Conservation (phyloP, 2,888 invertebrate species). For the Metellina segmentata region DNA sequence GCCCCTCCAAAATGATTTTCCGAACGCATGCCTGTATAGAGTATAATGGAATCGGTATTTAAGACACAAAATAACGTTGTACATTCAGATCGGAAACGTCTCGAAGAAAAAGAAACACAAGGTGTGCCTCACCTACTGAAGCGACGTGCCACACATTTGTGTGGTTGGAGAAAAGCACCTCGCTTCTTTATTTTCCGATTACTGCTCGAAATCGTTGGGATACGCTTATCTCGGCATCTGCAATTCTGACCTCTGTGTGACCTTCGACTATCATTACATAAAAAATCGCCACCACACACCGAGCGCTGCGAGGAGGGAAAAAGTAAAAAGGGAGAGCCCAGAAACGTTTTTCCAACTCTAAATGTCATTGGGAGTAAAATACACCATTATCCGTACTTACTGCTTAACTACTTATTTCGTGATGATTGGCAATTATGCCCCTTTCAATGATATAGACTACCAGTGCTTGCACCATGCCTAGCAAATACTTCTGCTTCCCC, state of each 20-base stretch:
- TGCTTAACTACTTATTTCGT: conserved; percentile 75
- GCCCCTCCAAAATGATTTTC: no score
- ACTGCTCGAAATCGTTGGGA: conserved; percentile 52
- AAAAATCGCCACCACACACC: conserved; percentile 36
- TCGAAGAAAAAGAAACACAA: conserved; percentile 17
- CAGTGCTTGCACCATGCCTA: conserved; percentile 64
- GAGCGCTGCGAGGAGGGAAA: background rate
- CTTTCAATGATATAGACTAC: conserved; percentile 71
- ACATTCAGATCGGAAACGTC: background rate
- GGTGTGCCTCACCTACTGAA: conserved; percentile 33
- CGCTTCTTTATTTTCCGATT: conserved; percentile 64
- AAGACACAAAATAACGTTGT: background rate
- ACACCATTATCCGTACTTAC: conserved; percentile 73
- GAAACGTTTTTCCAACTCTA: conserved; percentile 59
- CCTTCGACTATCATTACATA: conserved; percentile 56
- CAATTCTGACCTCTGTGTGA: conserved; percentile 47
- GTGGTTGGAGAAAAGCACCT: conserved; percentile 12
- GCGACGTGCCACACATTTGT: conserved; percentile 33
- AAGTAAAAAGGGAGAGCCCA: conserved; percentile 33
- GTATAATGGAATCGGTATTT: background rate
- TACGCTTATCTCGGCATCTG: conserved; percentile 61
- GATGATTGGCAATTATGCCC: conserved; percentile 75
- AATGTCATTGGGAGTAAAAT: conserved; percentile 74
- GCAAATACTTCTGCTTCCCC: conserved; percentile 39
- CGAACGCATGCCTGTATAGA: no score